phyloP scores from a whole-genome alignment of 2,888 invertebrate genomes.

The Dryomyza anilis region DNA sequence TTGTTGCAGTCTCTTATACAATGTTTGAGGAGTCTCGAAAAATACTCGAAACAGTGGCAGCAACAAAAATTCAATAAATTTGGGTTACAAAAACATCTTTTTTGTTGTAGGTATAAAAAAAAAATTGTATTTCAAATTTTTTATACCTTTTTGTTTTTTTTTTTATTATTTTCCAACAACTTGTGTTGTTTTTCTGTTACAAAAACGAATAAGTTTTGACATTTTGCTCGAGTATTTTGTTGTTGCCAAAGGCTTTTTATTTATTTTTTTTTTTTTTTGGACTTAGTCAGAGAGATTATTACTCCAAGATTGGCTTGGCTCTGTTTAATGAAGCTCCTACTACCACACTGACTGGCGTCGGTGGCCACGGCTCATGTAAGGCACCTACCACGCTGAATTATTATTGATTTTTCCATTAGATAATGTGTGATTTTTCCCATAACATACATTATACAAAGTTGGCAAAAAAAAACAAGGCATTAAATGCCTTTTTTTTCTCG shows the following conservation, averaged over 20 bases:
- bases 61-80: constrained; percentile 4
- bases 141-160: constrained; percentile 1
- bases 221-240: background rate
- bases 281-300: background rate
- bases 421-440: constrained; percentile 57
- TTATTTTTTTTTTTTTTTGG: background rate
- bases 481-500: too few species aligned
- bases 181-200: background rate
- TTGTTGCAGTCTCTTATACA: constrained; percentile 3
- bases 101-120: background rate
- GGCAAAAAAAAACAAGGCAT: background rate
- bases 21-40: background rate
- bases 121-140: background rate
- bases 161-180: background rate
- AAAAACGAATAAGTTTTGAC: constrained; percentile 11
- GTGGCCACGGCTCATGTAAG: too few species aligned
- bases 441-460: background rate
- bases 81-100: constrained; percentile 15
- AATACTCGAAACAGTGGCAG: background rate
- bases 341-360: too few species aligned
- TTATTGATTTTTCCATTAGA: constrained; percentile 54
- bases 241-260: background rate
- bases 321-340: constrained; percentile 6
- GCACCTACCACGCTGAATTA: too few species aligned
- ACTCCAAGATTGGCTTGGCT: constrained; percentile 12